Conservation (phyloP, 2,113 vertebrate genomes). For the Eurystomus gularis region DNA sequence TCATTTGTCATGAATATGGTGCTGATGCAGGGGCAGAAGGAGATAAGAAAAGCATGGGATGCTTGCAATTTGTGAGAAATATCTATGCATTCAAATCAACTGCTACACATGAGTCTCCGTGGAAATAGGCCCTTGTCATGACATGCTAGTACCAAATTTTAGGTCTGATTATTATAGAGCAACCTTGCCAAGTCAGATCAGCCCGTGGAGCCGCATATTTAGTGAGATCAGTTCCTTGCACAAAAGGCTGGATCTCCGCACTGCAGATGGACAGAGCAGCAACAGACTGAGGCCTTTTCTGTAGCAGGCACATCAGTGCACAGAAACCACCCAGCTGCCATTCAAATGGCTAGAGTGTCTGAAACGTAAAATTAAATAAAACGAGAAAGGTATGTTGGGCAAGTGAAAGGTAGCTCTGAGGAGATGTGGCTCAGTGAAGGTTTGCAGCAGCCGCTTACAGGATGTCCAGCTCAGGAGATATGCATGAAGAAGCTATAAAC, state of each 20-base stretch:
- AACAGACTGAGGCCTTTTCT: background rate
- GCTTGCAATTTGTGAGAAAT: background rate
- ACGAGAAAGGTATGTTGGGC: background rate
- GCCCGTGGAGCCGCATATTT: background rate
- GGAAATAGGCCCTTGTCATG: background rate
- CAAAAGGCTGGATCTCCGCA: background rate
- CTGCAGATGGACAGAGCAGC: background rate
- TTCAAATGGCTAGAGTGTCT: background rate
- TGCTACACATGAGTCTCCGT: background rate
- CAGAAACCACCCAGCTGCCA: background rate
- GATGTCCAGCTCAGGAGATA: background rate
- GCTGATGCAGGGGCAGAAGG: background rate
- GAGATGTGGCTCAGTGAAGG: background rate
- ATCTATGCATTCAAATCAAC: background rate
- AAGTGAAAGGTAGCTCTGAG: background rate
- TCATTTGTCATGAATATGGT: background rate
- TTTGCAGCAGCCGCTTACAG: background rate
- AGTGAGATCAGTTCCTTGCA: accelerated
- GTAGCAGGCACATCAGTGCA: background rate
- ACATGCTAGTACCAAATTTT: background rate
- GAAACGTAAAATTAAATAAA: background rate
- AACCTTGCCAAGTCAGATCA: background rate
- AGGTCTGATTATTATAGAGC: background rate
- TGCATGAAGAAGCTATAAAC: background rate
- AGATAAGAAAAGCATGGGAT: background rate